Evolutionary conservation across 1,140 invertebrate species (phyloP), one percentile per base, ranked within the genome.

Genomic region (Caenorhabditis tropicalis): DNA sequence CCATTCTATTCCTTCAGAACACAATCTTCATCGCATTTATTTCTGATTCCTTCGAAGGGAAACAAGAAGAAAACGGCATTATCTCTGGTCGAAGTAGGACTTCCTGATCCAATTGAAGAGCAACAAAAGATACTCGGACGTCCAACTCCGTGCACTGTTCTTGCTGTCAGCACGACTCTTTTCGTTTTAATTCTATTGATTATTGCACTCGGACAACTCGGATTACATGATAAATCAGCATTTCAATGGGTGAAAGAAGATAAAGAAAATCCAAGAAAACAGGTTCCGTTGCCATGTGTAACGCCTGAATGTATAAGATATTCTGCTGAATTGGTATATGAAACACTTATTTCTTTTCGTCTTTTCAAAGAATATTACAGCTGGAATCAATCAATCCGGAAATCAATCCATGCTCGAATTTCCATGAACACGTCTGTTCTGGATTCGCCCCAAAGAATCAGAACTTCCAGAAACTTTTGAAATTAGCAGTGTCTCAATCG

Each of bases 41-140:
- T n/a, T n/a, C n/a, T n/a, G n/a, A n/a, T n/a, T n/a, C n/a, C n/a
- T 70, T 70, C 31, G n/a, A 21, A 36, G 31, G 10, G 0, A 33
- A 65, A 70, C 16, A 70, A 39, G 24, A 70, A 70, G 56, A 60
- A 60, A 60, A 60, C 27, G 5, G 12, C 36, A 29, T 9, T 70
- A n/a, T 36, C 31, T 21, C 60, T 9, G 6, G 16, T 70, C 1
- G 60, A 70, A 70, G n/a, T 70, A 5, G 60, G 60, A 70, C 31
- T 70, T 70, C 60, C 31, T 16, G 60, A 70, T 70, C 60, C 60
- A 21, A 33, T 70, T n/a, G 60, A 70, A 36, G 60, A 70, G n/a
- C 60, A 36, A 27, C 60, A 39, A n/a, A 70, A 70, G 39, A 9
- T 70, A 12, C 60, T 36, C 5, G 31, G 19, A n/a, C 31, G 60